Conservation (phyloP, 2,797 vertebrate species). For the Cyclura pinguis region DNA sequence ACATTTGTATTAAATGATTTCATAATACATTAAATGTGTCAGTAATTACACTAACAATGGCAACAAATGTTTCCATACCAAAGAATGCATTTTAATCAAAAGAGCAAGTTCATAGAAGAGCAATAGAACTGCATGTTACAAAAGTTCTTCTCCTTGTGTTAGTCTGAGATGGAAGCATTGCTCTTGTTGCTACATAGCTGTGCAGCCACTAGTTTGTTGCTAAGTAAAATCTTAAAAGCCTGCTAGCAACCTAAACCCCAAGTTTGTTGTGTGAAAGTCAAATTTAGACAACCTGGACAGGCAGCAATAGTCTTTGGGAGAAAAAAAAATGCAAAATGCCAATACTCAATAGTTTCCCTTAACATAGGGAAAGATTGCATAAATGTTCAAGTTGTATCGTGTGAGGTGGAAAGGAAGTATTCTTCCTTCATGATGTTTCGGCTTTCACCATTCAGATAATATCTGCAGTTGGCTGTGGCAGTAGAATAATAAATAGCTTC, state of each 20-base stretch:
- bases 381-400: background rate
- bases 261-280: accelerated
- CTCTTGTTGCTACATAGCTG: accelerated
- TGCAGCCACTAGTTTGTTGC: background rate
- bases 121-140: too few relatives aligned
- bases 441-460: background rate
- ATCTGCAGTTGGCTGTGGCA: background rate
- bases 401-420: too few relatives aligned
- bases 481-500: background rate
- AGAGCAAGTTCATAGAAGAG: background rate
- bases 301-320: background rate
- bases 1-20: background rate
- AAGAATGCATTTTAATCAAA: background rate
- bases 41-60: accelerated
- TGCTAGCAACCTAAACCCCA: too few relatives aligned
- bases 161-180: accelerated
- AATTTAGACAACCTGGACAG: background rate
- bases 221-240: background rate
- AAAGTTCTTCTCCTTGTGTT: accelerated
- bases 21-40: accelerated
- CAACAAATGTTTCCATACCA: background rate
- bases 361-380: background rate
- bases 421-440: too few relatives aligned
- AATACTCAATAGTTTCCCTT: too few relatives aligned
- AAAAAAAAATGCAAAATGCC: too few relatives aligned